Base-by-base conservation (phyloP, 2,113 vertebrate species). In the Amphiprion ocellaris region DNA sequence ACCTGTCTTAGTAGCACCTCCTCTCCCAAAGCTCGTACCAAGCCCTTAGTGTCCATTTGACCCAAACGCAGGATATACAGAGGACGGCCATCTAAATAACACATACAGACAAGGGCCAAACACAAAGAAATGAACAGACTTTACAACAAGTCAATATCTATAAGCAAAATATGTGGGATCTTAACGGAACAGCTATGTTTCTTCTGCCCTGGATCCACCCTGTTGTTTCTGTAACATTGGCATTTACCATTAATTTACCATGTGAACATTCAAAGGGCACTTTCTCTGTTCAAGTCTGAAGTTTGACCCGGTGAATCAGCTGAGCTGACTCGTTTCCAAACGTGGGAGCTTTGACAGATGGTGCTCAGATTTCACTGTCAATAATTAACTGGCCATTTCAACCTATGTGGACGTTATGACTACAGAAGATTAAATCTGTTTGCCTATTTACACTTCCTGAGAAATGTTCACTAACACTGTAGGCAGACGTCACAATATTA, bases 21-120 rank as follows among this genome's bases (percentile, higher is more conserved):
- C 72, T 98, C 98, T 15, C 98, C 98, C 19, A 98, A 94, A 2
- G 97, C 97, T 60, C 97, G 89, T 49, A 99, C 97, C 74, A 99
- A 64, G 55, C 97, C 98, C 78, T 99, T 99, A 4, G 98, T 99
- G 90, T 99, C 98, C 98, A 99, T 99, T 92, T 98, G 98, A 0
- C 98, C 98, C 81, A 99, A 90, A 33, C 97, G 93, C 86, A 99
- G 88, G 79, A 99, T 94, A 0, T 99, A 99, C 0, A 99, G 94
- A 0, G 98, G 97, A 37, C 97, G 96, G 0, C 98, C 98, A 2
- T 98, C 98, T 99, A 89, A 21, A 84, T 4, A 41, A 56, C 19
- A 76, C 33, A 64, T 8, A 76, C 5, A 44, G 23, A 67, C 19
- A 47, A 16, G 33, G 17, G 58, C 7, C 12, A 46, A 19, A 47